phyloP scores from a whole-genome alignment of 2,797 vertebrate species.

The Aselliscus stoliczkanus region DNA sequence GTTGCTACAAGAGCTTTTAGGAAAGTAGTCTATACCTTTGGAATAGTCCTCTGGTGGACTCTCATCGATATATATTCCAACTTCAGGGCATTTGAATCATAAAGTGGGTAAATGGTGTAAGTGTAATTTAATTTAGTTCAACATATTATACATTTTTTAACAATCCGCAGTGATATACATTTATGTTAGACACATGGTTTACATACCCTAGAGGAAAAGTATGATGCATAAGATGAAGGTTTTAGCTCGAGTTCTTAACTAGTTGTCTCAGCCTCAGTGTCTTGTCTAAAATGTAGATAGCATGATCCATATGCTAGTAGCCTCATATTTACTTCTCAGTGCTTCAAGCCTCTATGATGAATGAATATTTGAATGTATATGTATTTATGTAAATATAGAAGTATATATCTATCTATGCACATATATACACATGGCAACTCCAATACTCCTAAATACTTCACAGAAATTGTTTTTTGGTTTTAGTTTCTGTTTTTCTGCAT shows the following conservation, averaged over 20 bases:
- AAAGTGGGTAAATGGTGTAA: background rate
- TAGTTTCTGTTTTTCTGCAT: background rate
- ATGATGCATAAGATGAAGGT: background rate
- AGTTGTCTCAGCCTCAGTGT: background rate
- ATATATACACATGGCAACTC: background rate
- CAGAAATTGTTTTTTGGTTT: background rate
- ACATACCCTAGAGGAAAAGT: background rate
- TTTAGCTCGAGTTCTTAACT: background rate
- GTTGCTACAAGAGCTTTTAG: background rate
- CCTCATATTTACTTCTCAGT: background rate
- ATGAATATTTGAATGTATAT: background rate
- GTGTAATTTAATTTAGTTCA: background rate
- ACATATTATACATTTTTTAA: background rate
- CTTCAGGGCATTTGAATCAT: background rate
- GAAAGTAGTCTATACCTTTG: background rate
- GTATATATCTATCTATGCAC: background rate
- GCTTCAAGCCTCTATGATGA: background rate
- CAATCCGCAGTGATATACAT: background rate
- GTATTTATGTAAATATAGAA: background rate
- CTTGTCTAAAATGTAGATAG: background rate
- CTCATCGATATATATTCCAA: background rate
- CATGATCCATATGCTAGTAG: background rate
- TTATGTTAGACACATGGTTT: background rate
- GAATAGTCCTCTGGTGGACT: background rate
- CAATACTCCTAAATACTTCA: background rate